Evolutionary conservation across 1,140 invertebrate species (phyloP), one percentile per base, ranked within the genome.

Genomic region (Drosophila oshimai): DNA sequence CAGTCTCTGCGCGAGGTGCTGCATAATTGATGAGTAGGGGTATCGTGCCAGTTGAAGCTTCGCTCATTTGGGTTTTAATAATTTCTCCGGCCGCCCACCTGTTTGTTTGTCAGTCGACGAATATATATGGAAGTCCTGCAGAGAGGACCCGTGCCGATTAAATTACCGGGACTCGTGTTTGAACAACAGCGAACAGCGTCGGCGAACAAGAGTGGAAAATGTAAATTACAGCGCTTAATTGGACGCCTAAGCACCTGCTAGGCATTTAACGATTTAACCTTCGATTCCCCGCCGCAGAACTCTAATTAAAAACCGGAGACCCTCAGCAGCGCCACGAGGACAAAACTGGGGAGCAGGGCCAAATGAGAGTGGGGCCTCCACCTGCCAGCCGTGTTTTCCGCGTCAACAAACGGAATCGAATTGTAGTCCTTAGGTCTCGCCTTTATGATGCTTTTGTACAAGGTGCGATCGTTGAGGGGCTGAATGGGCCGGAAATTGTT

Each of bases 401-500:
- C 62, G 17, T 84, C 13, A 1, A 84, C 80, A 24, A 84, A 79
- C 3, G 81, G 81, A 33, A 88, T 49, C 13, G 64, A 29, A 7
- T 64, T 62, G n/a, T 60, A 51, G 0, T 5, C 1, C 9, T 3
- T 6, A n/a, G 17, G 18, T n/a, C n/a, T n/a, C 0, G 5, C 0
- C 0, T 4, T 29, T 1, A 37, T 5, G 1, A 7, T 17, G 42
- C 70, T 53, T 17, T 39, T 50, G 44, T 74, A 90, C 9, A 95
- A 93, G 1, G 86, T 83, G 55, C 96, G 92, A 58, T 94, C 94
- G 15, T 94, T 93, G 0, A 96, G 91, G 0, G 95, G 94, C 84
- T 96, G 96, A 15, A 95, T 93, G 0, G 95, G 95, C 13, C 96
- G 93, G 87, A 95, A 95, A 79, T 97, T 97, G 73, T 96, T 95